These are phyloP conservation scores for Anomalospiza imberbis DNA, from an alignment of 2,797 vertebrate genomes.

Conservation along the genomic window DNA sequence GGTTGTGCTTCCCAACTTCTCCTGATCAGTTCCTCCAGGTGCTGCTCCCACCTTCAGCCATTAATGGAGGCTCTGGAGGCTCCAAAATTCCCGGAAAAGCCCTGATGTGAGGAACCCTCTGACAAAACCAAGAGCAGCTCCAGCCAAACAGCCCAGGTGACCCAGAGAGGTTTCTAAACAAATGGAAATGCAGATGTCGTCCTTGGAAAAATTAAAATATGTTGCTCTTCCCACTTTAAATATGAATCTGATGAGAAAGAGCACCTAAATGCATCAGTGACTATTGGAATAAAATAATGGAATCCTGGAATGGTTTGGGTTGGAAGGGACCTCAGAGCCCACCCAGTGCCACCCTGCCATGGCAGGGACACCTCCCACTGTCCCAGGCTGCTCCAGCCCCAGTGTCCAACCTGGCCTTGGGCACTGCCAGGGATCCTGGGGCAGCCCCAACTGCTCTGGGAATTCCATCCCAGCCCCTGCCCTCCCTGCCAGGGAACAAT, in stretches of 20 bases:
- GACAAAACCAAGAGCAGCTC: background rate
- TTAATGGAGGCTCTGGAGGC: background rate
- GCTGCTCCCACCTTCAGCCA: background rate
- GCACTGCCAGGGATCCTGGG: background rate
- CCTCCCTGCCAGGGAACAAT: background rate
- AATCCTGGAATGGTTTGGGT: no score
- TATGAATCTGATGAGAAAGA: background rate
- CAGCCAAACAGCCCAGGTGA: background rate
- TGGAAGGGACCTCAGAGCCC: accelerated
- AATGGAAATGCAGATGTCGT: background rate
- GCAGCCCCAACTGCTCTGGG: background rate
- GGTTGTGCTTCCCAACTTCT: background rate
- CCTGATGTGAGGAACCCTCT: background rate
- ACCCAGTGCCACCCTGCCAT: accelerated
- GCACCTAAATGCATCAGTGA: background rate
- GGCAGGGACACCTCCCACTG: background rate
- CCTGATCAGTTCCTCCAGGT: background rate
- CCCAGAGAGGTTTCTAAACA: background rate
- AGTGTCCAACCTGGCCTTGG: background rate
- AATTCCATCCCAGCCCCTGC: background rate
- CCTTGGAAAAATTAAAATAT: background rate
- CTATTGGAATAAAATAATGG: background rate
- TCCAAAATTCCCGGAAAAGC: background rate
- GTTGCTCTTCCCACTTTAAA: background rate
- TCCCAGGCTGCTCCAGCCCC: background rate